Conservation (phyloP, 2,888 invertebrate species). For the Ophion ventricosus region DNA sequence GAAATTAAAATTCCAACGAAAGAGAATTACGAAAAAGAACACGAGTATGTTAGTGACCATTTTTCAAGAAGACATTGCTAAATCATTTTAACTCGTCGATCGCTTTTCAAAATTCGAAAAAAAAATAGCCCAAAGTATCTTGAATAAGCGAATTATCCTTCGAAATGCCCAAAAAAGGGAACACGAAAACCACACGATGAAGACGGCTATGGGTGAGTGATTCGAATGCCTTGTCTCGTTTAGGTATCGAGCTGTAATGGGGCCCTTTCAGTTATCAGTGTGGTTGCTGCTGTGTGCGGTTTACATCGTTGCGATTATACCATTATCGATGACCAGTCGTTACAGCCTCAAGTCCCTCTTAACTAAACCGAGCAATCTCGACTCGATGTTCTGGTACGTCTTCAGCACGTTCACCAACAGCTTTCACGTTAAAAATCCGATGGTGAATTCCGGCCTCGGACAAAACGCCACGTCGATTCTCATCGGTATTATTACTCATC, state of each 20-base stretch:
- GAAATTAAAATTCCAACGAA: too few species aligned
- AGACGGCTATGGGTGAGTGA: constrained; percentile 5
- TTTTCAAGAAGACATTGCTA: too few species aligned
- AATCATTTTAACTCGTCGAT: background rate
- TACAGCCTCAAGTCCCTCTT: constrained; percentile 88
- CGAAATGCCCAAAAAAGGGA: background rate
- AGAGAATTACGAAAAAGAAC: too few species aligned
- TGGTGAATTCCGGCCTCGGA: constrained; percentile 87
- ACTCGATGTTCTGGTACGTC: constrained; percentile 95
- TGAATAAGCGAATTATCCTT: background rate
- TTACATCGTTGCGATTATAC: constrained; percentile 90
- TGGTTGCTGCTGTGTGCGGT: constrained; percentile 90
- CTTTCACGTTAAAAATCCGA: constrained; percentile 84
- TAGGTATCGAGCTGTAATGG: constrained; percentile 92
- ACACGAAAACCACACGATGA: background rate
- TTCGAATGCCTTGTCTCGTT: constrained; percentile 50
- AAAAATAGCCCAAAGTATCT: background rate
- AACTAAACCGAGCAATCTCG: constrained; percentile 89
- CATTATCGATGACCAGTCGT: constrained; percentile 89
- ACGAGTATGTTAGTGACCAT: too few species aligned
- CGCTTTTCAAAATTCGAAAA: background rate
- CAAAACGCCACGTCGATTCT: constrained; percentile 89
- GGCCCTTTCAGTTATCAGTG: constrained; percentile 92
- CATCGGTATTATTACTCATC: constrained; percentile 85
- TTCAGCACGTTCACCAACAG: constrained; percentile 94